These are phyloP conservation scores for Cheilosia pagana DNA, from an alignment of 2,888 invertebrate genomes.

Conservation along the genomic window DNA sequence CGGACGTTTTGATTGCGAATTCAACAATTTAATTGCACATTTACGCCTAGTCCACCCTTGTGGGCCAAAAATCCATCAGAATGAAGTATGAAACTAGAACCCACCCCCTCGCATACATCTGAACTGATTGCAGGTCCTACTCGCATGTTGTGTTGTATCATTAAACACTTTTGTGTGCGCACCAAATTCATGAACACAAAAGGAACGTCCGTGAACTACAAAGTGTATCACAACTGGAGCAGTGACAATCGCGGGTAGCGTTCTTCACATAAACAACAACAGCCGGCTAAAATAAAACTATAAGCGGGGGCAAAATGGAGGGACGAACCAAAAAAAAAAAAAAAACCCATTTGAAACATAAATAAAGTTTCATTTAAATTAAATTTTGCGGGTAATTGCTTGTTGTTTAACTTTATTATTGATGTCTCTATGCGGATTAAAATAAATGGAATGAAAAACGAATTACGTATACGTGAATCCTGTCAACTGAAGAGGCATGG, in stretches of 20 bases:
- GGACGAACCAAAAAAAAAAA: conserved; percentile 21
- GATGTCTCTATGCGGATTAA: conserved; percentile 74
- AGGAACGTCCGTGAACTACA: neutral
- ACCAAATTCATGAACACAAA: conserved; percentile 55
- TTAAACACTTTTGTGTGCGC: conserved; percentile 51
- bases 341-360: conserved; percentile 60
- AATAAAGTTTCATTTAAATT: conserved; percentile 73
- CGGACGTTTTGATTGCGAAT: conserved; percentile 49
- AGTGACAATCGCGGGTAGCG: conserved; percentile 4
- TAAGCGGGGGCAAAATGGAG: neutral
- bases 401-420: conserved; percentile 73
- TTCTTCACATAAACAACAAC: conserved; percentile 7
- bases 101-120: neutral
- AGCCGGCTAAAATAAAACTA: neutral
- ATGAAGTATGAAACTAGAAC: conserved; percentile 39
- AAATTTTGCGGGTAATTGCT: conserved; percentile 74
- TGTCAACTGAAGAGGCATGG: conserved; percentile 7
- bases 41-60: conserved; percentile 39
- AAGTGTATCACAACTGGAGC: conserved; percentile 45
- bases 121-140: conserved; percentile 11
- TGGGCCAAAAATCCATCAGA: conserved; percentile 60
- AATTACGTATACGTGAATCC: conserved; percentile 45
- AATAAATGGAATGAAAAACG: conserved; percentile 69
- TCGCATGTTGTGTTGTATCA: conserved; percentile 36
- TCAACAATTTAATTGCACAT: conserved; percentile 60